Evolutionary conservation across 2,113 vertebrate species (phyloP).

Genomic region (Loxodonta africana): DNA sequence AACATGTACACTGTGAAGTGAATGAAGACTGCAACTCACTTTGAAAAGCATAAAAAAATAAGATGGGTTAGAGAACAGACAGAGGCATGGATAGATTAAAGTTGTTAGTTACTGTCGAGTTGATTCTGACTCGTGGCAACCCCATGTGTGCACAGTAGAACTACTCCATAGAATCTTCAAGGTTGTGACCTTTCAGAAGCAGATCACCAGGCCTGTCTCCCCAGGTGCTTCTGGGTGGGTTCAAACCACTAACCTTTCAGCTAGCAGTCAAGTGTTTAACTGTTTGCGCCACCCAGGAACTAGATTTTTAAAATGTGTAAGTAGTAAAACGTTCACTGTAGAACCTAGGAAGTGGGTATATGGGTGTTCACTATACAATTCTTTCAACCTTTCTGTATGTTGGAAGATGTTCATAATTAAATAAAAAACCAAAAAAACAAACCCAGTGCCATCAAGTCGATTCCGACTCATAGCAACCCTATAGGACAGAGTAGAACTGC

Average conservation of each 20-base stretch:
- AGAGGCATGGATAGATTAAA: background rate
- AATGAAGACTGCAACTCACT: background rate
- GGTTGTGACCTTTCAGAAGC: background rate
- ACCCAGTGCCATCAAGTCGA: no score
- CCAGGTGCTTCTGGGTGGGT: background rate
- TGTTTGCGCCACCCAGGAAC: background rate
- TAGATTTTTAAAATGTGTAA: background rate
- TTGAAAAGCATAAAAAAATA: slow-evolving; percentile 31
- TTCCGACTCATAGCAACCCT: no score
- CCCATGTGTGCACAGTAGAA: background rate
- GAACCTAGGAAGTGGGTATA: background rate
- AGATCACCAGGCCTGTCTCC: background rate
- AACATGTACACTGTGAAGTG: background rate
- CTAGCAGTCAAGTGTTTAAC: background rate
- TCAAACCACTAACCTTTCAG: background rate
- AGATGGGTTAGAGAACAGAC: background rate
- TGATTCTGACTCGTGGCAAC: background rate
- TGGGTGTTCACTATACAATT: background rate
- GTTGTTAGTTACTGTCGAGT: background rate
- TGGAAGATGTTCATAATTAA: background rate
- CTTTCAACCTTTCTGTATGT: background rate
- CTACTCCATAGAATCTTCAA: background rate
- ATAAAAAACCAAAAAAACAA: no score
- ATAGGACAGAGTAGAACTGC: no score
- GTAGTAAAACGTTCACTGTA: background rate